Conservation (phyloP, 2,113 vertebrate genomes). For the Microtus pennsylvanicus region DNA sequence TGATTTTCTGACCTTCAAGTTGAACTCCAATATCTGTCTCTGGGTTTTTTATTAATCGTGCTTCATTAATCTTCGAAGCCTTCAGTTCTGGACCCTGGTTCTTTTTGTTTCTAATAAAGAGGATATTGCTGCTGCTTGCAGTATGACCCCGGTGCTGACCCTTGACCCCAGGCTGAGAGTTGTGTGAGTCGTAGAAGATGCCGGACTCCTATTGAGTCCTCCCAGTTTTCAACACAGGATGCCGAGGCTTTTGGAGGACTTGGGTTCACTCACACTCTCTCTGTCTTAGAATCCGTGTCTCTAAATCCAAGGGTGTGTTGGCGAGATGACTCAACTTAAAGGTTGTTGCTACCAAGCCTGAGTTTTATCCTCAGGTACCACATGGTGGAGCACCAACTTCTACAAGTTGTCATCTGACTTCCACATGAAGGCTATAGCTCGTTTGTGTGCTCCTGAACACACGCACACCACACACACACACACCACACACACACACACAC, state of each 20-base stretch:
- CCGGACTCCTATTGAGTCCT: neutral
- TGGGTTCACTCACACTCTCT: neutral
- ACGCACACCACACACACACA: neutral
- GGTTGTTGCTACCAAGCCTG: neutral
- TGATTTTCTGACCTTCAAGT: no score
- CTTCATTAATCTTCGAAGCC: no score
- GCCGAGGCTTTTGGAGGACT: neutral
- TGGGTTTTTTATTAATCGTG: no score
- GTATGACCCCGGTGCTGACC: neutral
- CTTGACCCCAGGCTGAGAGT: neutral
- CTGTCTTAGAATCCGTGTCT: neutral
- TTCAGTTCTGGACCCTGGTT: neutral
- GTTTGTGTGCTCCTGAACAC: neutral
- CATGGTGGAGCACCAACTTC: neutral
- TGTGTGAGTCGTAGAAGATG: neutral
- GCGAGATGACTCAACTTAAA: neutral
- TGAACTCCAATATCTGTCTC: no score
- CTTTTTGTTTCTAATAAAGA: neutral
- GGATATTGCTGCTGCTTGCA: neutral
- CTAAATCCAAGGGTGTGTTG: neutral
- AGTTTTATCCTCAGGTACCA: neutral
- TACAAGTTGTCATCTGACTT: neutral
- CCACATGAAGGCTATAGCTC: neutral
- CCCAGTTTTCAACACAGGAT: neutral
- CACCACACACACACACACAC: neutral